Base-by-base conservation (phyloP, 1,140 invertebrate genomes). In the Hypothenemus hampei region DNA sequence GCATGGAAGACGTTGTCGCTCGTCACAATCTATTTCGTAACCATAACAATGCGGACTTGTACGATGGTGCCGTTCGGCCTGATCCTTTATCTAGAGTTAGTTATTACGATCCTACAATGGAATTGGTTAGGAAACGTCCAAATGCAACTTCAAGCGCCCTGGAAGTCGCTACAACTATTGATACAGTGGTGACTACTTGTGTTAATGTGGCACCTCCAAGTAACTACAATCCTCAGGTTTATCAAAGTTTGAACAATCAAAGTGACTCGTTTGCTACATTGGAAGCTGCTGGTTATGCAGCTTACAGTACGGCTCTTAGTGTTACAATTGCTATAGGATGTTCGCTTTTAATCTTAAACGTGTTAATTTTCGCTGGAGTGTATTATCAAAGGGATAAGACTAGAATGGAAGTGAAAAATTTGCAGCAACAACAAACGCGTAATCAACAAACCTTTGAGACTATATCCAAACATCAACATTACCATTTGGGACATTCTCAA, bases 301-400 rank as follows among this genome's bases (percentile, higher is more conserved):
- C 85, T 0, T 91, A 90, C 66, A 87, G 84, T 3, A 91, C 89
- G 1, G 87, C 88, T 3, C 69, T 93, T 2, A 88, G 85, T 64
- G 84, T 93, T 4, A 93, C 89, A 3, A 90, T 94, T 56, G 89
- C 89, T 1, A 89, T 94, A 21, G 91, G 91, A 1, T 92, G 89
- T 65, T 88, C 86, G 0, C 72, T 95, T 13, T 75, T 93, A 10
- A 86, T 93, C 40, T 72, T 93, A 6, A 93, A 93, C 69, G 83
- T 93, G 6, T 77, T 93, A 3, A 89, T 93, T 58, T 92, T 92
- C 62, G 87, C 88, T 31, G 88, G 79, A 1, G 86, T 93, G 2
- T 92, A 90, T 69, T 92, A 92, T 72, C 89, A 91, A 65, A 73
- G 88, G 29, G 88, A 92, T 68, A 89, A 89, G 69, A 86, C 85